Conservation (phyloP, 2,113 vertebrate genomes). For the Hippocampus comes region DNA sequence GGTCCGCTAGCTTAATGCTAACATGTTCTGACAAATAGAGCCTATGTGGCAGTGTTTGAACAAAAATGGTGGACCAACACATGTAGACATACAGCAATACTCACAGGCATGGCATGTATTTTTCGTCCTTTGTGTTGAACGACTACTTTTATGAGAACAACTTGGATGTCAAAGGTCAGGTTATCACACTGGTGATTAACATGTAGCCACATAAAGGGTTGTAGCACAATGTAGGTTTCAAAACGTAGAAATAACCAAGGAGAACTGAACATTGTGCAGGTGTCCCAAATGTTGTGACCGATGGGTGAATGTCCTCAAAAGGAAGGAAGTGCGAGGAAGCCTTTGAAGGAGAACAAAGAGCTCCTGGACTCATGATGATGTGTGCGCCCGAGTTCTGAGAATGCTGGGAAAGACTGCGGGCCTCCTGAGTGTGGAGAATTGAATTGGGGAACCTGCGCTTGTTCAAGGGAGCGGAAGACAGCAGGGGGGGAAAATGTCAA, state of each 20-base stretch:
- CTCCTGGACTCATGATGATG: slow-evolving; percentile 26
- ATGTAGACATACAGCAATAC: too few species aligned
- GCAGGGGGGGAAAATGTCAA: slow-evolving; percentile 49
- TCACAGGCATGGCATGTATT: too few species aligned
- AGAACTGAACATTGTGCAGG: slow-evolving; percentile 6
- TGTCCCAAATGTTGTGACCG: not conserved
- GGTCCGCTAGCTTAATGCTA: too few species aligned
- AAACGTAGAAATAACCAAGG: not conserved
- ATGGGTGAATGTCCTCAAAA: not conserved
- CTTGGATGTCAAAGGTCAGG: too few species aligned
- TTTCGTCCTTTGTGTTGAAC: not conserved
- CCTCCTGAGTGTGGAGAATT: slow-evolving; percentile 37
- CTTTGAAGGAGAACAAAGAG: slow-evolving; percentile 48
- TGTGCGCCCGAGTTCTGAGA: not conserved
- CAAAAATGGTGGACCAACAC: too few species aligned
- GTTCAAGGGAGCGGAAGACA: slow-evolving; percentile 38
- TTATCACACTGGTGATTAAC: not conserved
- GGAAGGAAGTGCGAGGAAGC: slow-evolving; percentile 40
- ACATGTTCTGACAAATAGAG: too few species aligned
- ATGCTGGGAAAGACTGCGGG: slow-evolving; percentile 26
- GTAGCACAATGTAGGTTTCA: not conserved
- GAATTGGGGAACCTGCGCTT: slow-evolving; percentile 48
- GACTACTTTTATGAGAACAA: not conserved
- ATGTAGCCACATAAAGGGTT: not conserved
- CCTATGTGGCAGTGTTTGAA: too few species aligned